Evolutionary conservation across 1,140 invertebrate species (phyloP).

Genomic region (Tetramorium simillimum): DNA sequence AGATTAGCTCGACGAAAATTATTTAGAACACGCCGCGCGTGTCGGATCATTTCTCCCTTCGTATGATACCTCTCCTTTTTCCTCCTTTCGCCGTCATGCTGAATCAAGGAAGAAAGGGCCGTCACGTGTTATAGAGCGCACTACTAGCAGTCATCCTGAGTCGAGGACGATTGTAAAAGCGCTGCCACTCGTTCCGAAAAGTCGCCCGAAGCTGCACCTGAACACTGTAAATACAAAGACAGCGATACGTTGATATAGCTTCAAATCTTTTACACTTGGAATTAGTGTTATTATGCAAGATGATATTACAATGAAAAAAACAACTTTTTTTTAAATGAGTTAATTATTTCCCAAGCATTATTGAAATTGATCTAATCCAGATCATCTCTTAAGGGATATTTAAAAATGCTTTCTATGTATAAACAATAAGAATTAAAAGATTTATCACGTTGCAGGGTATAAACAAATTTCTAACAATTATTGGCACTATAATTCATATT

Average conservation of each 20-base stretch:
- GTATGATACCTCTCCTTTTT: slow-evolving; percentile 2
- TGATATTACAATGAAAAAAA: background rate
- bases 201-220: slow-evolving; percentile 70
- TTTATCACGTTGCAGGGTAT: no score
- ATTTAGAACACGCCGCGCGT: slow-evolving; percentile 15
- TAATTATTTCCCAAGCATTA: slow-evolving; percentile 1
- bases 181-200: slow-evolving; percentile 79
- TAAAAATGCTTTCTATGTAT: background rate
- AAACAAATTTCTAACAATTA: no score
- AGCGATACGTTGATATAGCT: slow-evolving; percentile 4
- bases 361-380: background rate
- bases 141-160: slow-evolving; percentile 81
- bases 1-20: slow-evolving; percentile 49
- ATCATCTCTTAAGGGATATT: background rate
- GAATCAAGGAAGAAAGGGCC: background rate
- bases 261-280: background rate
- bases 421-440: no score
- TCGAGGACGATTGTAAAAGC: slow-evolving; percentile 77
- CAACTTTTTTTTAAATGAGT: background rate
- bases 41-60: background rate
- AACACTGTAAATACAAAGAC: slow-evolving; percentile 72
- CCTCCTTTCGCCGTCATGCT: background rate
- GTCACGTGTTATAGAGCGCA: background rate
- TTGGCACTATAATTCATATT: no score
- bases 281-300: background rate